These are phyloP conservation scores for Amblyjoppa fuscipennis DNA, from an alignment of 2,888 invertebrate genomes.

Conservation along the genomic window DNA sequence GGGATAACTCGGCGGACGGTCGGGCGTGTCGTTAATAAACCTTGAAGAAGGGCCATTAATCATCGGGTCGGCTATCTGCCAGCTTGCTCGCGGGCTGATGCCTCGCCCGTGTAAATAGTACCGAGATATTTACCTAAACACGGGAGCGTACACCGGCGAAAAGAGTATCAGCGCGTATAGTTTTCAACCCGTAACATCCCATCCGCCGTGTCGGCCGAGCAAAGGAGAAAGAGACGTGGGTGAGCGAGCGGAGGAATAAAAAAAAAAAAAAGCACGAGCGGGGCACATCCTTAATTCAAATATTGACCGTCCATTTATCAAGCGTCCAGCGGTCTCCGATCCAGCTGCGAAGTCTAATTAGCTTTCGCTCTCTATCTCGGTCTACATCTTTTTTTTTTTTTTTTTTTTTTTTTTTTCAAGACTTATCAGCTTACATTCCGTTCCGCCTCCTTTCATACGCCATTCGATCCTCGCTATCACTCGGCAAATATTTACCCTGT, in stretches of 20 bases:
- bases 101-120: slow-evolving; percentile 76
- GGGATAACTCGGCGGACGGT: slow-evolving; percentile 60
- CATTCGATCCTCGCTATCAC: slow-evolving; percentile 54
- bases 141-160: slow-evolving; percentile 57
- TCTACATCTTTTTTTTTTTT: slow-evolving; percentile 51
- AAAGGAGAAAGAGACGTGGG: slow-evolving; percentile 67
- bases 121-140: slow-evolving; percentile 77
- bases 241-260: slow-evolving; percentile 63
- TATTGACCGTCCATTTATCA: slow-evolving; percentile 83
- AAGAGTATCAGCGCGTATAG: slow-evolving; percentile 38
- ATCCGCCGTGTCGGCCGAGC: slow-evolving; percentile 46
- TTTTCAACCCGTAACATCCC: slow-evolving; percentile 48
- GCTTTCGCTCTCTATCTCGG: slow-evolving; percentile 71
- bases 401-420: slow-evolving; percentile 26
- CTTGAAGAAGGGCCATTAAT: slow-evolving; percentile 80
- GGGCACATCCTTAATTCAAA: slow-evolving; percentile 77
- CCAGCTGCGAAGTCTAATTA: slow-evolving; percentile 75
- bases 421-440: slow-evolving; percentile 70
- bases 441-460: slow-evolving; percentile 65
- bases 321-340: slow-evolving; percentile 75
- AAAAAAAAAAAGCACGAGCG: slow-evolving; percentile 59
- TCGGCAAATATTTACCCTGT: slow-evolving; percentile 57
- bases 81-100: slow-evolving; percentile 62
- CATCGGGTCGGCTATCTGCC: slow-evolving; percentile 78
- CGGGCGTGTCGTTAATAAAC: slow-evolving; percentile 80